phyloP scores from a whole-genome alignment of 2,113 vertebrate species.

The Catharus fuscescens region DNA sequence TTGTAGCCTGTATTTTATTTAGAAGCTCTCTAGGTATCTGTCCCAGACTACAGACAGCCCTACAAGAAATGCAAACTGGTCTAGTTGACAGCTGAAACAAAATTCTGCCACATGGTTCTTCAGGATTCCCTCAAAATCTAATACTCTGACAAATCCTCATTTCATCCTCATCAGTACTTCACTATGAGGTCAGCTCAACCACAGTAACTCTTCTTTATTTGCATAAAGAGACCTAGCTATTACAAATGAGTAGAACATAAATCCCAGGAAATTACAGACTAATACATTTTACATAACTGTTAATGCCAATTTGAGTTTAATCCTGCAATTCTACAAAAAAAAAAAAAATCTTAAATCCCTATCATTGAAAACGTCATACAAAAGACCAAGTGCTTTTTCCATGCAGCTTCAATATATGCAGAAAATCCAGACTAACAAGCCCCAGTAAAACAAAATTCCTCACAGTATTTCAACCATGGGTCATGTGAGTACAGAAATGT shows the following conservation, averaged over 20 bases:
- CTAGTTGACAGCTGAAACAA: not conserved
- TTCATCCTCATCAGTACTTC: constrained; percentile 14
- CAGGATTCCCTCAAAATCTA: not conserved
- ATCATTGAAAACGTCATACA: not conserved
- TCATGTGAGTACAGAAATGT: not conserved
- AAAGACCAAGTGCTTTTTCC: not conserved
- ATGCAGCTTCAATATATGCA: not conserved
- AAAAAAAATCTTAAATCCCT: not conserved
- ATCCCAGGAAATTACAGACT: constrained; percentile 79
- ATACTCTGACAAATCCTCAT: constrained; percentile 46
- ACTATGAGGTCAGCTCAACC: constrained; percentile 11
- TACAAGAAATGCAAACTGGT: not conserved
- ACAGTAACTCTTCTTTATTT: constrained; percentile 25
- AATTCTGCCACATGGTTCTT: not conserved
- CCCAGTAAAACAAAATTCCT: not conserved
- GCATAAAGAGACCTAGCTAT: constrained; percentile 21
- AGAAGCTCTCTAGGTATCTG: not conserved
- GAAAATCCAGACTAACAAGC: constrained; percentile 11
- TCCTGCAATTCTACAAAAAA: constrained; percentile 53
- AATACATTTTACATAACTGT: constrained; percentile 81
- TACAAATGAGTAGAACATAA: constrained; percentile 61
- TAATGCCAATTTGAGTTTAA: constrained; percentile 80
- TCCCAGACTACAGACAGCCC: not conserved
- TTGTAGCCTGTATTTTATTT: not conserved
- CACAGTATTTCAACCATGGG: not conserved